Base-by-base conservation (phyloP, 1,140 invertebrate species). In the Drosophila rhopaloa region DNA sequence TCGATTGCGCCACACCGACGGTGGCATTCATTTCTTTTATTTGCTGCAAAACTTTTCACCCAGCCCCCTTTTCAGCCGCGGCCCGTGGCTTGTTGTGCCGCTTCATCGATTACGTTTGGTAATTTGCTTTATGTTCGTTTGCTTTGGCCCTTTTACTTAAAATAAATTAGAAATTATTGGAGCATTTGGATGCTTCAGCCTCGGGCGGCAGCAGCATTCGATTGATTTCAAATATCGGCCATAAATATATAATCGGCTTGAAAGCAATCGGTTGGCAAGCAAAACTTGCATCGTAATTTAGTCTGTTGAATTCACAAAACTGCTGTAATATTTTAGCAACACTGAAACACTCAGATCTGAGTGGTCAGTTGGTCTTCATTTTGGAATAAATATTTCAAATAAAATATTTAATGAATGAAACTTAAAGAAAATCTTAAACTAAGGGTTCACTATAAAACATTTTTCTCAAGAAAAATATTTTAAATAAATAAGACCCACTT, bases 131-230 rank as follows among this genome's bases (percentile, higher is more conserved):
- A 83, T 83, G 80, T 83, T 62, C 80, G 59, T 83, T 79, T 83
- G 61, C 66, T 79, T 83, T 79, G 65, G 57, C 68, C 66, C 73
- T 84, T 74, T 72, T 67, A 82, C 70, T 78, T 70, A 82, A 78
- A 72, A 81, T 90, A 88, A 89, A 89, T 89, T 89, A 84, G 85
- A 90, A 90, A 85, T 89, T 84, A 84, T 90, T 90, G 77, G 59
- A 89, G 84, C 74, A 70, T 83, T 74, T 83, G 70, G 76, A 37
- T 59, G 54, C 51, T 66, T 35, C 38, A 61, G 44, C 47, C n/a
- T 16, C 9, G 43, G 41, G 55, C 32, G 32, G 41, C 24, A 10
- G 19, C 11, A 65, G 44, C 59, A 40, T 32, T 67, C 76, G 79
- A 88, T 89, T 88, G 84, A 75, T 84, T 89, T 77, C 19, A 35